Evolutionary conservation across 1,140 invertebrate species (phyloP), one percentile per base, ranked within the genome.

Genomic region (Parasteatoda tepidariorum): DNA sequence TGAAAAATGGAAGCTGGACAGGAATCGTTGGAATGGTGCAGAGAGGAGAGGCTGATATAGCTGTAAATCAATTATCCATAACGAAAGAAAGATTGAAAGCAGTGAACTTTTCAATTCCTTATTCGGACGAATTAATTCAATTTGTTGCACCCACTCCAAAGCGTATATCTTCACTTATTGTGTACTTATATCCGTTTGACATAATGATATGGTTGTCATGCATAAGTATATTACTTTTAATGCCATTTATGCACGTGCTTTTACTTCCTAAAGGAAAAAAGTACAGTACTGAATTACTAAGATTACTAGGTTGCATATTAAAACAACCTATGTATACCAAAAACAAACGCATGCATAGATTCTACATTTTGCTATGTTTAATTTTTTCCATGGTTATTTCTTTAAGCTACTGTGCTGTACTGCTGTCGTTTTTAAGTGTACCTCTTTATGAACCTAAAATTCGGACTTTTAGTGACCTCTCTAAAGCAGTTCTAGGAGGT

Each of bases 61-160:
- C 89, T 11, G 85, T 89, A 7, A 87, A 87, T n/a, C 88, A 88
- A 6, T 85, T 89, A 5, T 89, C 89, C 0, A 88, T 89, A 34
- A 89, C 88, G 28, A 87, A 89, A 61, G 84, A 85, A 13, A 81
- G 89, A 64, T 85, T 85, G 9, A 85, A 86, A 75, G 88, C 87
- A 24, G 85, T 88, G 18, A 88, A 89, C 74, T 89, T 89, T 18
- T 9, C 7, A 7, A 9, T 7, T 7, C 41, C 41, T 48, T 48
- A 48, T 18, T 9, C 18, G 41, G 7, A 48, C 41, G 18, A 7
- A 48, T 7, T 9, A 9, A 7, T 9, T 7, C 7, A 7, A 48
- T 48, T 48, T 48, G 41, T 18, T 9, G 18, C 41, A 7, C 7
- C 7, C 41, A 9, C 18, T 9, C 41, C 41, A 48, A 7, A 18